phyloP scores from a whole-genome alignment of 2,113 vertebrate genomes.

The Zapornia atra region DNA sequence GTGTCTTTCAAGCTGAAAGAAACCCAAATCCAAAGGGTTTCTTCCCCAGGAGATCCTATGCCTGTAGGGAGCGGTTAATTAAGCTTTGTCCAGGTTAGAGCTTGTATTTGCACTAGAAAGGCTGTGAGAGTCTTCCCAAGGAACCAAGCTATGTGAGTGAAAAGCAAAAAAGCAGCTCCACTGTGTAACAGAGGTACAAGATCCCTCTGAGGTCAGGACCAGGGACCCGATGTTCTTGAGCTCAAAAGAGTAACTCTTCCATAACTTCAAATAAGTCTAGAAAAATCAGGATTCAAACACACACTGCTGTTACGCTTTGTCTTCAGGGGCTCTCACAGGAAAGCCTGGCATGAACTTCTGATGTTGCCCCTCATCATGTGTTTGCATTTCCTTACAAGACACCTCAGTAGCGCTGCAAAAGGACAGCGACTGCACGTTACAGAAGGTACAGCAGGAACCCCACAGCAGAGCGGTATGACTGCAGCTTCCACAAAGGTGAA shows the following conservation, averaged over 20 bases:
- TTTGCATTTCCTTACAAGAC: background rate
- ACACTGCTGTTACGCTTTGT: background rate
- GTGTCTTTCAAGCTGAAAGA: background rate
- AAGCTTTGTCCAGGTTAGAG: background rate
- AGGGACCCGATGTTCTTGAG: background rate
- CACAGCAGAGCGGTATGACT: background rate
- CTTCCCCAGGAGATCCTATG: background rate
- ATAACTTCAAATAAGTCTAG: too few species aligned
- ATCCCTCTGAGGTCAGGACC: background rate
- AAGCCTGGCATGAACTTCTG: background rate
- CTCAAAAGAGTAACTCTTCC: background rate
- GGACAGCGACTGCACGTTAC: background rate
- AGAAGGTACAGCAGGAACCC: background rate
- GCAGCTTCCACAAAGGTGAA: background rate
- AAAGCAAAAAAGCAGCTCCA: background rate
- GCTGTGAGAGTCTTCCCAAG: background rate
- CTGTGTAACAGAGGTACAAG: background rate
- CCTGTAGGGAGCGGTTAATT: background rate
- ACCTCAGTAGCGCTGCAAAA: background rate
- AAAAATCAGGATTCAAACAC: background rate
- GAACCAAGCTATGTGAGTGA: background rate
- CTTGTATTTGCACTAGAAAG: background rate
- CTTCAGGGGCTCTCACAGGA: background rate
- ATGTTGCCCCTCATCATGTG: background rate
- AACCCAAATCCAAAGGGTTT: background rate